phyloP scores from a whole-genome alignment of 2,113 vertebrate species.

The Percopsis transmontana region DNA sequence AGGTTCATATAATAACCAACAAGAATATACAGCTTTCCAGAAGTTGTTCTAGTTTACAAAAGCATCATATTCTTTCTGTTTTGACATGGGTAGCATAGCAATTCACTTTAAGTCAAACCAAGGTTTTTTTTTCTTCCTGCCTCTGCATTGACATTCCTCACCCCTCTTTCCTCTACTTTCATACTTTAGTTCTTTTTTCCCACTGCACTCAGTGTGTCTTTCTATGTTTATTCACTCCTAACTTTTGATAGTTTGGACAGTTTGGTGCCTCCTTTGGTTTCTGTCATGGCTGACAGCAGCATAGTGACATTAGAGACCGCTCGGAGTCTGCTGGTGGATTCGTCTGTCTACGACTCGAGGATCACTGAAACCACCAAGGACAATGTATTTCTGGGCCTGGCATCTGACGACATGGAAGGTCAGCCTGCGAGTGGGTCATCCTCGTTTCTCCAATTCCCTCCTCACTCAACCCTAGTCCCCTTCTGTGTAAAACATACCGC shows the following conservation, averaged over 20 bases:
- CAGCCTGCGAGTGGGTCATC: constrained; percentile 29
- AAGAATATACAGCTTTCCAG: background rate
- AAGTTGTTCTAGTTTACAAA: constrained; percentile 15
- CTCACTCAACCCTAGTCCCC: background rate
- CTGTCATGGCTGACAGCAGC: constrained; percentile 88
- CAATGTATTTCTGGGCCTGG: constrained; percentile 71
- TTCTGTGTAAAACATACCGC: background rate
- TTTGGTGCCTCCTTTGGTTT: constrained; percentile 45
- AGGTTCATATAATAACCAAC: too few relatives aligned
- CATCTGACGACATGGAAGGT: constrained; percentile 83
- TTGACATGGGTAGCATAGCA: background rate
- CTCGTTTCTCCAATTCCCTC: background rate
- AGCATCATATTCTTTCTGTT: constrained; percentile 17
- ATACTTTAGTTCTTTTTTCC: constrained; percentile 1
- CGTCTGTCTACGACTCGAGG: constrained; percentile 89
- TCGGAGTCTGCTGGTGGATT: constrained; percentile 87
- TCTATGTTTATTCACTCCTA: constrained; percentile 23
- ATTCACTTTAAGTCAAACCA: background rate
- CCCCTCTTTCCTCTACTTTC: constrained; percentile 5
- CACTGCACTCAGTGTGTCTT: constrained; percentile 23
- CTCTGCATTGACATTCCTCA: constrained; percentile 45
- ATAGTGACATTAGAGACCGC: constrained; percentile 74
- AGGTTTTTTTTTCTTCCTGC: constrained; percentile 17
- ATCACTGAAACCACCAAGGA: constrained; percentile 87
- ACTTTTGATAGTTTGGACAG: constrained; percentile 58